Conservation (phyloP, 2,113 vertebrate species). For the Scortum barcoo region DNA sequence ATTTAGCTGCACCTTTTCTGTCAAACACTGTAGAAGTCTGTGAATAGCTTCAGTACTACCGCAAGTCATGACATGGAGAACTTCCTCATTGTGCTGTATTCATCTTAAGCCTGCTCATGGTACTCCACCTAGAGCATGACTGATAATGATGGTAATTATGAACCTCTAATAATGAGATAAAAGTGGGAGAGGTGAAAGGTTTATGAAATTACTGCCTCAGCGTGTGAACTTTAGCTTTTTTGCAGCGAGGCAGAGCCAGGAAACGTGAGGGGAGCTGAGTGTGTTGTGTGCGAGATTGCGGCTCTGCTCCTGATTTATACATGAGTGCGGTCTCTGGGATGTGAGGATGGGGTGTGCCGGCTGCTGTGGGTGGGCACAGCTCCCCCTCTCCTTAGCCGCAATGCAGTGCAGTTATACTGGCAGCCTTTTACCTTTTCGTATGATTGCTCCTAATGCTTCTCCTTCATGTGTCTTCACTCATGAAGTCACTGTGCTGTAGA, state of each 20-base stretch:
- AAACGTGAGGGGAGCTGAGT: neutral
- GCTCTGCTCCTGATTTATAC: constrained; percentile 62
- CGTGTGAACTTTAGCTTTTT: neutral
- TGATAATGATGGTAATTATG: neutral
- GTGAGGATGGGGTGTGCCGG: constrained; percentile 45
- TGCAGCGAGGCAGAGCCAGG: neutral
- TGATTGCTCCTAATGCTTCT: neutral
- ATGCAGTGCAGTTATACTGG: constrained; percentile 77
- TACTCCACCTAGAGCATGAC: neutral
- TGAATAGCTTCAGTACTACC: neutral
- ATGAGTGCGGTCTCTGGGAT: constrained; percentile 53
- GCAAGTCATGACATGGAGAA: neutral
- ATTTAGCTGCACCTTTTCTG: neutral
- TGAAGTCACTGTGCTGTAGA: neutral
- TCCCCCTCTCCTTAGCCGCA: constrained; percentile 69
- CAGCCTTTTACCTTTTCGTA: constrained; percentile 52
- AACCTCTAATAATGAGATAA: neutral
- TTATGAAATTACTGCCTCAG: neutral
- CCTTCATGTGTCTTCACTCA: neutral
- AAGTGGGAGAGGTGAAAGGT: neutral
- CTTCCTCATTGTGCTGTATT: neutral
- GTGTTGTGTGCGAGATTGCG: neutral
- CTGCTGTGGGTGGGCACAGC: constrained; percentile 51
- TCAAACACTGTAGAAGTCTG: neutral
- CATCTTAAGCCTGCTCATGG: neutral